phyloP scores from a whole-genome alignment of 2,113 vertebrate genomes.

The Apteryx mantelli region DNA sequence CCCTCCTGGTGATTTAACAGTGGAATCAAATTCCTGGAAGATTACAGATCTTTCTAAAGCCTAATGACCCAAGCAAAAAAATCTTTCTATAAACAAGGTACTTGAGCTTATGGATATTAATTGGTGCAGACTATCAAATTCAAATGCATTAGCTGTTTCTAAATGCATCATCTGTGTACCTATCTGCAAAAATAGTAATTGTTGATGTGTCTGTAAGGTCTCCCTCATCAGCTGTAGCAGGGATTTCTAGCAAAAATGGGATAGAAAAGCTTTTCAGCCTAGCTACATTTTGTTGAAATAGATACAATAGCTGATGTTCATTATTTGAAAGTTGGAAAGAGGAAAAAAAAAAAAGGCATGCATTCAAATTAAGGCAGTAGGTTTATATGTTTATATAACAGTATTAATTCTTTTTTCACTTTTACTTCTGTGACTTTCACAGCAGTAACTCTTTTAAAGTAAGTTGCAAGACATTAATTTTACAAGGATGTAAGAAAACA shows the following conservation, averaged over 20 bases:
- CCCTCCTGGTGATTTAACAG: background rate
- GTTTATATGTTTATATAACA: background rate
- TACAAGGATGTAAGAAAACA: background rate
- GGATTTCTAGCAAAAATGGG: background rate
- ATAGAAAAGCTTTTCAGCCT: background rate
- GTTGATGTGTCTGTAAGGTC: background rate
- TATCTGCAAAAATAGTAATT: background rate
- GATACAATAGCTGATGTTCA: background rate
- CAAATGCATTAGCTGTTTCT: slow-evolving; percentile 21
- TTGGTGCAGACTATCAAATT: slow-evolving; percentile 42
- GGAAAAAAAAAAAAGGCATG: too few species aligned
- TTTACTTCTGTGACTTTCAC: background rate
- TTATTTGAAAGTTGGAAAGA: background rate
- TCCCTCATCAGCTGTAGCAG: background rate
- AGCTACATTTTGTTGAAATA: background rate
- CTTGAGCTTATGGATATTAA: slow-evolving; percentile 63
- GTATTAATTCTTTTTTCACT: background rate
- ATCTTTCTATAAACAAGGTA: slow-evolving; percentile 55
- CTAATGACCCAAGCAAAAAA: slow-evolving; percentile 43
- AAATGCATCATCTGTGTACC: slow-evolving; percentile 7
- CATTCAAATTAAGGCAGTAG: background rate
- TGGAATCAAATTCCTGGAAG: slow-evolving; percentile 40
- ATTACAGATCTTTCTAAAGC: slow-evolving; percentile 47
- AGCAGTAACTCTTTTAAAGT: background rate
- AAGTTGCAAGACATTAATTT: background rate